Percentiles rank a stretch among this genome's conserved stretches.
phyloP scores from a whole-genome alignment of 2,113 vertebrate genomes.

The Helogale parvula region DNA sequence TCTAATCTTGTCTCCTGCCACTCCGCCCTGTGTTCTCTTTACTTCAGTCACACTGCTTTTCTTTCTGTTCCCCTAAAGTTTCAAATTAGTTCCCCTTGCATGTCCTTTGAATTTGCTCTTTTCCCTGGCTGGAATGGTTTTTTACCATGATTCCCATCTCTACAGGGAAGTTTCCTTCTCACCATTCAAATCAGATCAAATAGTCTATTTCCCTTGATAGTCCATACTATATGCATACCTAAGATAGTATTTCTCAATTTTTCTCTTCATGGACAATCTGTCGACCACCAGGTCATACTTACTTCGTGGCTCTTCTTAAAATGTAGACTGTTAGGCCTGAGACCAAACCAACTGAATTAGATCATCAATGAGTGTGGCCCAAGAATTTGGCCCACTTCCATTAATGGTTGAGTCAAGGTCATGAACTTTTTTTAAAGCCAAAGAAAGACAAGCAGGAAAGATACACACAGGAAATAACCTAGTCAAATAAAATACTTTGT shows the following conservation, averaged over 20 bases:
- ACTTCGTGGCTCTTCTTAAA: not conserved
- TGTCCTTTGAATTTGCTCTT: not conserved
- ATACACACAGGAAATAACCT: constrained; percentile 7
- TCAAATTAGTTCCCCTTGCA: not conserved
- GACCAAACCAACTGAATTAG: not conserved
- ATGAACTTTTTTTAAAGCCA: constrained; percentile 31
- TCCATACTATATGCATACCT: not conserved
- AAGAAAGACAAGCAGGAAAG: constrained; percentile 5
- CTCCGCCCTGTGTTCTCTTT: not conserved
- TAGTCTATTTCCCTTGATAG: not conserved
- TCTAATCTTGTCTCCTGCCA: not conserved
- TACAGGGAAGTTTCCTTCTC: not conserved
- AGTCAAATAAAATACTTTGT: not conserved
- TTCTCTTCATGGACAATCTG: not conserved
- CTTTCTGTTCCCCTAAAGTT: constrained; percentile 21
- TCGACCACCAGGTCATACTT: not conserved
- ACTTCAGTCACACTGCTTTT: not conserved
- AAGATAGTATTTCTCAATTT: not conserved
- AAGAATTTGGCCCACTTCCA: not conserved
- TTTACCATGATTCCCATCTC: not conserved
- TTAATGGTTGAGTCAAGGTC: not conserved
- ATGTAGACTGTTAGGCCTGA: not conserved
- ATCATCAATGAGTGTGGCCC: not conserved
- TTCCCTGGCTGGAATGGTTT: not conserved
- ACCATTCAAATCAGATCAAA: not conserved